phyloP scores from a whole-genome alignment of 2,113 vertebrate species.

The Phocoena sinus region DNA sequence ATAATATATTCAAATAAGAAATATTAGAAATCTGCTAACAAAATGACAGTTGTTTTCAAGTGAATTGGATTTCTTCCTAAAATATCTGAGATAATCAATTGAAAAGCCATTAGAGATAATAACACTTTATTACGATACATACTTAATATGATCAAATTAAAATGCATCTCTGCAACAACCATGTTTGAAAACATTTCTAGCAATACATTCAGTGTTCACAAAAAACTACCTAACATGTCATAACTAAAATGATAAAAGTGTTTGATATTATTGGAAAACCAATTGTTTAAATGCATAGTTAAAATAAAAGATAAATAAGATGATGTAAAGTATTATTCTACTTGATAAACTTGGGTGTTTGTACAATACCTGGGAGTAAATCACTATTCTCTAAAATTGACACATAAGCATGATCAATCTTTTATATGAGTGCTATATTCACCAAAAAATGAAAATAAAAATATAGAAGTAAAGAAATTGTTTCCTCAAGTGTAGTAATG shows the following conservation, averaged over 20 bases:
- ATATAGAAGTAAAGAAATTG: neutral
- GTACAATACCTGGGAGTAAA: neutral
- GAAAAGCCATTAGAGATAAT: neutral
- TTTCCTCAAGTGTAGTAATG: neutral
- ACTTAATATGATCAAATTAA: neutral
- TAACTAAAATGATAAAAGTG: neutral
- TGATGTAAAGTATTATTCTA: neutral
- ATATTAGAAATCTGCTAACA: neutral
- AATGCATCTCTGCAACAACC: neutral
- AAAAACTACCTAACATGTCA: neutral
- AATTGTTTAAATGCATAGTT: neutral
- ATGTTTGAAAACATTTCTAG: neutral
- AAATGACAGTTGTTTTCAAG: neutral
- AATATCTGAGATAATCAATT: neutral
- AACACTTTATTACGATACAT: neutral
- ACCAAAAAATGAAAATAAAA: neutral
- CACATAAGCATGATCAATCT: neutral
- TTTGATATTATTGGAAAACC: neutral
- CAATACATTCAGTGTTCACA: neutral
- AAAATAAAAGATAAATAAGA: neutral
- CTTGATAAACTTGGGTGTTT: neutral
- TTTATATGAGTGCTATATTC: neutral
- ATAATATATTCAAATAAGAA: neutral
- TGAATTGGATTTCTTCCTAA: neutral
- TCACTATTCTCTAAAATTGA: neutral